Percentiles rank a stretch among this genome's conserved stretches.
Evolutionary conservation across 1,140 invertebrate species (phyloP).

Genomic region (Diabrotica virgifera): DNA sequence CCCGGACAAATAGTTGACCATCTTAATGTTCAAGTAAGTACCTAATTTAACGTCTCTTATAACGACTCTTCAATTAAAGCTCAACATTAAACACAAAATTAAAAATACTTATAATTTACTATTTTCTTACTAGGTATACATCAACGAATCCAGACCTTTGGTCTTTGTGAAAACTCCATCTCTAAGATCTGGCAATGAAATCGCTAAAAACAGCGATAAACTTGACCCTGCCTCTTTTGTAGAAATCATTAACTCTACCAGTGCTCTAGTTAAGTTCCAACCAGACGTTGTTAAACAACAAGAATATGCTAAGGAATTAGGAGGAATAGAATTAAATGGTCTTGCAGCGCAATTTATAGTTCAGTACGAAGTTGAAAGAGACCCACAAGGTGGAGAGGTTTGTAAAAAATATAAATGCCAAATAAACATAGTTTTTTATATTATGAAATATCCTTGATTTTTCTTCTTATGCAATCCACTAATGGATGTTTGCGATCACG

Average conservation of each 20-base stretch:
- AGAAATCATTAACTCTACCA: constrained; percentile 23
- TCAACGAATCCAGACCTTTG: constrained; percentile 56
- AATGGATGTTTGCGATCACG: too few relatives aligned
- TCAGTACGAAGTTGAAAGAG: constrained; percentile 60
- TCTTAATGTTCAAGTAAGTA: constrained; percentile 49
- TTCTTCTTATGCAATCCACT: too few relatives aligned
- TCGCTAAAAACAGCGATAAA: constrained; percentile 28
- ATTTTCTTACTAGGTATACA: constrained; percentile 48
- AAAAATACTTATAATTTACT: too few relatives aligned
- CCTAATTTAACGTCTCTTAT: too few relatives aligned
- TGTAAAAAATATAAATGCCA: constrained; percentile 8
- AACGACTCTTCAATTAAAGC: too few relatives aligned
- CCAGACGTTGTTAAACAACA: constrained; percentile 54
- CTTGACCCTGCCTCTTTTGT: constrained; percentile 35
- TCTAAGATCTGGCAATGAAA: constrained; percentile 50
- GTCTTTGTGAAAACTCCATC: constrained; percentile 55
- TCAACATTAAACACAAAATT: too few relatives aligned
- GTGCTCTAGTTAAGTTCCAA: constrained; percentile 43
- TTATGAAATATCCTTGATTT: too few relatives aligned
- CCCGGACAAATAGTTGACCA: constrained; percentile 57
- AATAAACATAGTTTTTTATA: not conserved
- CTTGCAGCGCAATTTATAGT: constrained; percentile 62
- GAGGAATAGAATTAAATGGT: constrained; percentile 48
- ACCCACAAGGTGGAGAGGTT: constrained; percentile 54
- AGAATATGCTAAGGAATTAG: constrained; percentile 34